Base-by-base conservation (phyloP, 2,888 invertebrate genomes). In the Cerastis leucographa region DNA sequence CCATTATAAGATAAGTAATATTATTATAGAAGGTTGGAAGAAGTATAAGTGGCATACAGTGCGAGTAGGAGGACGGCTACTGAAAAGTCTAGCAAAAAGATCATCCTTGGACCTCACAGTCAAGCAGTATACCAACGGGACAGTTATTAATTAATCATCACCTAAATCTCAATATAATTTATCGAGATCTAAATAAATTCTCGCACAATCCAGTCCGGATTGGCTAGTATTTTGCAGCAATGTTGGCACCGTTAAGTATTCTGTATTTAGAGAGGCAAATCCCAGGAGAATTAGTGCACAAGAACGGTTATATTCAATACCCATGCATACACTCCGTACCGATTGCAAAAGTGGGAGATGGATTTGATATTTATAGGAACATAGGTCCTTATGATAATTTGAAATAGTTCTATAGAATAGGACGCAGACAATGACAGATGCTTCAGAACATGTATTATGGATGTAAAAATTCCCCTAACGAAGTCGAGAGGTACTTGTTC, bases 181-280 rank as follows among this genome's bases (percentile, higher is more conserved):
- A 54, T 70, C 17, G n/a, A 56, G 14, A 71, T 82, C 17, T 40
- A 17, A 67, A 51, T 70, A 54, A 49, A 66, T 72, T 65, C 54
- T 74, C 44, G 8, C 40, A 17, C 35, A 17, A 46, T 42, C 29
- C 22, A 25, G 11, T 40, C 46, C 17, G 25, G 22, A 51, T 35
- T 75, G 46, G 14, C 46, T 19, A 25, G n/a, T 66, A 42, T 67
- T 46, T 40, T 46, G 62, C 46, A n/a, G 35, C 51, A 44, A 81
- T 72, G 65, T 76, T 74, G 62, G 64, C 73, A 74, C 35, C 65
- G 65, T 72, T 80, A 76, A 77, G 72, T 74, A 82, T 74, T 87
- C 74, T 71, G 67, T 72, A 69, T 80, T 82, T 76, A 78, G 70
- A 67, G 65, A 74, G 71, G 66, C 65, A 69, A 79, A 76, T 79